Base-by-base conservation (phyloP, 2,113 vertebrate genomes). In the Epinephelus lanceolatus region DNA sequence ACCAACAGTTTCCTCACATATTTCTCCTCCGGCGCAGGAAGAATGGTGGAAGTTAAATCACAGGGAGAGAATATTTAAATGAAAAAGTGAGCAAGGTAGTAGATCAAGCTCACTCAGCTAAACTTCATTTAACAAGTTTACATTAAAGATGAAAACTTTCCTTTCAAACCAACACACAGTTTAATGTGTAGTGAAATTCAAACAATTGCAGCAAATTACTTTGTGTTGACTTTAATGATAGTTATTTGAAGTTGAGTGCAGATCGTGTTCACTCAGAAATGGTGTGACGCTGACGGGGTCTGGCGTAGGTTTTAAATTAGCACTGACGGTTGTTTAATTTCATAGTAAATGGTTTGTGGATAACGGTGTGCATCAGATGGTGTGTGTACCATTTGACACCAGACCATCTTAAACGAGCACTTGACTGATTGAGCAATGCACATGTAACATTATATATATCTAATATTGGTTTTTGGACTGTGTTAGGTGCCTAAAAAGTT, bases 1-100 rank as follows among this genome's bases (percentile, higher is more conserved):
- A 71, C 71, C 49, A 55, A 87, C 71, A 68, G 49, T 2, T 69
- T 47, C 18, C 19, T 78, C 72, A 84, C 72, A 78, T 25, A 78
- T 42, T 74, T 42, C 59, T 49, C 56, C 51, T 76, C 68, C 1
- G 1, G 75, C 71, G 57, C 42, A 76, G 49, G 23, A 78, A 60
- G 68, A 59, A 30, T 0, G 17, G 30, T 37, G 30, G 45, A 71
- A 63, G 61, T 71, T 55, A 53, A 69, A 71, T 76, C 55, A 53
- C 73, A 51, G 49, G 15, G 11, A 55, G 17, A 77, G 60, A 72
- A 74, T 23, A 75, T 65, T 69, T 30, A 49, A 65, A 55, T 47
- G 12, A 62, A 42, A 67, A 45, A 30, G 18, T 23, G 23, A 23
- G 9, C 13, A n/a, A 81, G 8, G 25, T 13, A 6, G 21, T 23